Conservation (phyloP, 2,797 vertebrate species). For the Protosalanx chinensis region DNA sequence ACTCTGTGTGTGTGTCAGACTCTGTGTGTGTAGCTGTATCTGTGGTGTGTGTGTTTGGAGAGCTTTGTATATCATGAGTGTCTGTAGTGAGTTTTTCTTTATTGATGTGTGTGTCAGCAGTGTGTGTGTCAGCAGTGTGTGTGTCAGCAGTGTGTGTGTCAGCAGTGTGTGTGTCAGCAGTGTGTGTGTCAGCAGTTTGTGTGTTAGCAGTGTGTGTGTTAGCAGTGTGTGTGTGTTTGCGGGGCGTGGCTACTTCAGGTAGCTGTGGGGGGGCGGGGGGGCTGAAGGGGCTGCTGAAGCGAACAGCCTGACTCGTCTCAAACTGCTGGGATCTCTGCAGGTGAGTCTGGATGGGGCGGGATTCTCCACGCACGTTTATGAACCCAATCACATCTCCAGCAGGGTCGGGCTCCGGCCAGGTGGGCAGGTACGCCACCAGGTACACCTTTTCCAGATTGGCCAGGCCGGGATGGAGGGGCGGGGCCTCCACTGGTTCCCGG, state of each 20-base stretch:
- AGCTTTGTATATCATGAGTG: not conserved
- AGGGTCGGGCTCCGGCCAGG: constrained; percentile 93
- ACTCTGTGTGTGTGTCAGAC: not conserved
- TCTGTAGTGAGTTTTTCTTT: constrained; percentile 19
- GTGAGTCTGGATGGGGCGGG: constrained; percentile 85
- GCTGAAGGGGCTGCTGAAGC: constrained; percentile 75
- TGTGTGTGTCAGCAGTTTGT: constrained; percentile 19
- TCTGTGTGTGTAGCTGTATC: not conserved
- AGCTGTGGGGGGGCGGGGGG: not conserved
- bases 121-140: not conserved
- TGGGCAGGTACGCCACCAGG: constrained; percentile 91
- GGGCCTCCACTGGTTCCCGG: constrained; percentile 50
- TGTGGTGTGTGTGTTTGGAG: not conserved
- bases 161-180: not conserved
- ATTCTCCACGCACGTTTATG: constrained; percentile 93
- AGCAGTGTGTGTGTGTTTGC: constrained; percentile 14
- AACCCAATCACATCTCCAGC: constrained; percentile 93
- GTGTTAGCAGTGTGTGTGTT: constrained; percentile 17
- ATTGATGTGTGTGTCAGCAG: constrained; percentile 13
- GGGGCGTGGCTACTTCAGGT: not conserved
- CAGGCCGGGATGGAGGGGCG: constrained; percentile 82
- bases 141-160: not conserved
- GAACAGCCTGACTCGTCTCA: constrained; percentile 84
- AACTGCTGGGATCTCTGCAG: constrained; percentile 88
- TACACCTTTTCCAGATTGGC: constrained; percentile 83